These are phyloP conservation scores for Pomatorhinus ruficollis DNA, from an alignment of 2,113 vertebrate species.

Conservation along the genomic window DNA sequence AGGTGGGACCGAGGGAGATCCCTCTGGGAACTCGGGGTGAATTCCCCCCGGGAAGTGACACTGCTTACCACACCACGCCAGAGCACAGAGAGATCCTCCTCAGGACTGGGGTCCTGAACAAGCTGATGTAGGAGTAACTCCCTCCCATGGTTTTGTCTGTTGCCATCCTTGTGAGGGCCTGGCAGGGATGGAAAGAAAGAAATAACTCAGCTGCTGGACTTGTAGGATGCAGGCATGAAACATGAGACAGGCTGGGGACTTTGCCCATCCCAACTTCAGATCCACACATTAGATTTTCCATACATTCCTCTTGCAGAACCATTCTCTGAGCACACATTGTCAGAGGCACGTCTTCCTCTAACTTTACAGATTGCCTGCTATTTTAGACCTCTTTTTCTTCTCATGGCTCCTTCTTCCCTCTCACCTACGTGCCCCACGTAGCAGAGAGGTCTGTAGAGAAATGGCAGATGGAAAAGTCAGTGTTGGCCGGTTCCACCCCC, in stretches of 20 bases:
- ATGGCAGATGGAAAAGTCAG: not conserved
- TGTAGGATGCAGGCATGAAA: not conserved
- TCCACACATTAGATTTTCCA: not conserved
- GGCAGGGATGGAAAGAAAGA: not conserved
- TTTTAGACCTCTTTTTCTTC: not conserved
- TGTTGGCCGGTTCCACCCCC: not conserved
- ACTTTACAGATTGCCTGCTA: not conserved
- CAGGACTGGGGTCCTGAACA: slow-evolving; percentile 57
- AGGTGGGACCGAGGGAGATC: not conserved
- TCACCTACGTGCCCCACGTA: rapidly evolving
- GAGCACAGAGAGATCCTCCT: slow-evolving; percentile 48
- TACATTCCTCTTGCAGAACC: not conserved
- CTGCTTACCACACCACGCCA: slow-evolving; percentile 38
- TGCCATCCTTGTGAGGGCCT: slow-evolving; percentile 38
- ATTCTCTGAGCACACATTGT: not conserved
- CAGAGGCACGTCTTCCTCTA: not conserved
- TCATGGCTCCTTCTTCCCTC: not conserved
- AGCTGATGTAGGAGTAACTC: slow-evolving; percentile 46
- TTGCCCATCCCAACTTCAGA: not conserved
- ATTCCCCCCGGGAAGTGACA: not conserved
- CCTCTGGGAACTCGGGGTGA: not conserved
- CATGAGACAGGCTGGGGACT: not conserved
- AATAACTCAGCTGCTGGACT: not conserved
- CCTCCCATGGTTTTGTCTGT: not conserved
- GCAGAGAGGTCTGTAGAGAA: not conserved